These are phyloP conservation scores for Pseudomyrmex dendroicus DNA, from an alignment of 1,140 invertebrate genomes.

Conservation along the genomic window DNA sequence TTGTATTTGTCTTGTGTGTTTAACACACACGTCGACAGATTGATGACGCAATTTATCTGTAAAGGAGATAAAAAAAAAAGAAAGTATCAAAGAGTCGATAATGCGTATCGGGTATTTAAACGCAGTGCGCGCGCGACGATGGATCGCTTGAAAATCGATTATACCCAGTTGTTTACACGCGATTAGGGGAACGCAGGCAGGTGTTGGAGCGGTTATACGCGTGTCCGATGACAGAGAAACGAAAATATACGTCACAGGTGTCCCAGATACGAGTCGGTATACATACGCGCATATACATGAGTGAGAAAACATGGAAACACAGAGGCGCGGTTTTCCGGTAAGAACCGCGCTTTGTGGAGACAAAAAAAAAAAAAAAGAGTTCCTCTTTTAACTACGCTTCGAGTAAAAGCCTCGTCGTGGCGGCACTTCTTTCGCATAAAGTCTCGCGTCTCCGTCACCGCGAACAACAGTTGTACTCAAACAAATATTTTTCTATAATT, in stretches of 20 bases:
- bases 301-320: constrained; percentile 40
- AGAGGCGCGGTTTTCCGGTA: constrained; percentile 57
- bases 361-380: constrained; percentile 15
- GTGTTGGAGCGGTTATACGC: neutral
- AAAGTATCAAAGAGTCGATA: neutral
- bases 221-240: constrained; percentile 1
- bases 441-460: neutral
- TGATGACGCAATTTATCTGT: neutral
- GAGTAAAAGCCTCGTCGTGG: neutral
- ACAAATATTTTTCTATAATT: neutral
- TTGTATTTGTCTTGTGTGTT: too few relatives aligned
- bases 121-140: neutral
- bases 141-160: constrained; percentile 41
- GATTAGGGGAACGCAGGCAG: constrained; percentile 19
- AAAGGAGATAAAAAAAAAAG: neutral
- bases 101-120: neutral
- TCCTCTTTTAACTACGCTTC: neutral
- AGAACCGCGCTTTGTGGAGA: constrained; percentile 32
- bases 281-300: constrained; percentile 41
- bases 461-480: too few relatives aligned
- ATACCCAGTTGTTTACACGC: neutral
- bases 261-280: constrained; percentile 54
- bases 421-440: neutral
- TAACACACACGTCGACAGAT: neutral
- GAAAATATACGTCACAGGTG: constrained; percentile 66